Base-by-base conservation (phyloP, 2,888 invertebrate genomes). In the Dione juno region DNA sequence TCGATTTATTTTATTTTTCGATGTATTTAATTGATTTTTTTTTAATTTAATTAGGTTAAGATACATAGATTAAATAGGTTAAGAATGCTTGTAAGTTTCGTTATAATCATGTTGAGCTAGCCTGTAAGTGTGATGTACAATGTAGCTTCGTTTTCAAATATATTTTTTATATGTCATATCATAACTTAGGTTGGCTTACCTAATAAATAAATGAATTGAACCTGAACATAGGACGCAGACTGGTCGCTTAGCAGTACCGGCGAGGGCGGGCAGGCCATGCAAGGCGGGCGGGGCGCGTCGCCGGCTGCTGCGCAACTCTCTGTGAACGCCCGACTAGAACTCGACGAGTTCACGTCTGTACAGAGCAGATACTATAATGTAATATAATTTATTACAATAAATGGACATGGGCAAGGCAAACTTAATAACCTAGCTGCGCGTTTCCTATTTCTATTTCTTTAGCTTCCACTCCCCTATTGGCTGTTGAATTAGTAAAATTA, bases 201-300 rank as follows among this genome's bases (percentile, higher is more conserved):
- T 28, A 28, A 28, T 28, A 28, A 28, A 28, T 28, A 50, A 28
- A 19, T 40, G 9, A 11, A 48, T 16, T n/a, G 21, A 10, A 82
- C 84, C 80, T 84, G 84, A 28, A 85, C 73, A 72, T 79, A 84
- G n/a, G 84, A 85, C 61, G 78, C 79, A 6, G 81, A 78, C 50
- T 77, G 78, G 64, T 80, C 81, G 54, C 63, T 68, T 48, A 77
- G 68, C 14, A 74, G 71, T 41, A 67, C 64, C 11, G 72, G 64
- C 19, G 65, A 61, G 35, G 48, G 54, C 16, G 69, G 68, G 58
- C 16, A 72, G 66, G 40, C 43, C 28, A 28, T 28, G 28, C 28
- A 61, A 35, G 48, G 54, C 14, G 69, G 68, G 64, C 19, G 73
- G 66, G 70, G 73, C 66, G 73, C 70, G 40, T 67, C 74, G 3